Conservation (phyloP, 2,888 invertebrate genomes). For the Disparrhopalites patrizii region DNA sequence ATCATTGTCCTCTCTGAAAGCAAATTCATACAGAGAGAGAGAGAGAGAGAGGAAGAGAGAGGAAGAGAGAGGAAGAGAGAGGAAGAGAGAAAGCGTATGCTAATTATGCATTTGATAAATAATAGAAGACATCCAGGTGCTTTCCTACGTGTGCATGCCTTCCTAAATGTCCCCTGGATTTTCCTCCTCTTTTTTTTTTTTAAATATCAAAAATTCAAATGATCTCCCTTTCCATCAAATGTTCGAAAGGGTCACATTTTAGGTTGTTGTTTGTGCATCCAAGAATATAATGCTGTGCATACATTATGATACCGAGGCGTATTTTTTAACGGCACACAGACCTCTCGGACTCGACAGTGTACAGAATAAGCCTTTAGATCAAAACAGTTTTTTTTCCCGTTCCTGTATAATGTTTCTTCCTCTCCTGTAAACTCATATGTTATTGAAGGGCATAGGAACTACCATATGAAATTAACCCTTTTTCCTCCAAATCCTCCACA, state of each 20-base stretch:
- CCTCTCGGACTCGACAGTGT: too few relatives aligned
- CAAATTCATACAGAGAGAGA: neutral
- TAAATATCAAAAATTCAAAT: constrained; percentile 18
- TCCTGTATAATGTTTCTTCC: too few relatives aligned
- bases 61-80: neutral
- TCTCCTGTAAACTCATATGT: too few relatives aligned
- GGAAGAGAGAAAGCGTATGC: constrained; percentile 9
- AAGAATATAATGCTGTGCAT: neutral
- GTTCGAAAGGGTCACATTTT: too few relatives aligned
- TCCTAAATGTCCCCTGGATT: constrained; percentile 9
- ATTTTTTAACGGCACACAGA: too few relatives aligned
- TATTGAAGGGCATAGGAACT: too few relatives aligned
- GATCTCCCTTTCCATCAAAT: constrained; percentile 13
- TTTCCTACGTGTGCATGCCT: neutral
- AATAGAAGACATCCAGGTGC: constrained; percentile 26
- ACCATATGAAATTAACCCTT: too few relatives aligned
- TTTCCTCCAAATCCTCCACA: too few relatives aligned
- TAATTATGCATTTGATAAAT: constrained; percentile 27
- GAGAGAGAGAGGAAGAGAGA: neutral
- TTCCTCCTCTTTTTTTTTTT: constrained; percentile 15
- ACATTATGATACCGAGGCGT: neutral
- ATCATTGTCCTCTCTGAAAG: neutral
- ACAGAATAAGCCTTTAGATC: too few relatives aligned
- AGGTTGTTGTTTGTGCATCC: neutral
- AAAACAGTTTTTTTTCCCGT: too few relatives aligned